A percentile compares a stretch with the other conserved stretches of the same genome.
These are phyloP conservation scores for Gari tellinella DNA, from an alignment of 2,888 invertebrate genomes.

Conservation along the genomic window DNA sequence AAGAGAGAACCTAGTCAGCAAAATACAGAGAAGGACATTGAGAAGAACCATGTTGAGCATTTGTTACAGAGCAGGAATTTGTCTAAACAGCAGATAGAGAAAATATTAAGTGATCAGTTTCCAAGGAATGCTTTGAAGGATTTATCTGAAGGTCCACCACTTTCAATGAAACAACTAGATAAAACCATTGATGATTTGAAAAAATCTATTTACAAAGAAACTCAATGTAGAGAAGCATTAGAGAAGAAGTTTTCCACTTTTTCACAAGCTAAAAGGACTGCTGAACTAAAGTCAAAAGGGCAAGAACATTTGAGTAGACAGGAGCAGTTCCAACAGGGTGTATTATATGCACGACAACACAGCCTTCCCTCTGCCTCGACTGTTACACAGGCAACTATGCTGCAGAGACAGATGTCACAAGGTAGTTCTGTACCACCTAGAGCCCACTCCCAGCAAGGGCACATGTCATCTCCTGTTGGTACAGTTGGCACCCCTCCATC, in stretches of 20 bases:
- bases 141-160: slow-evolving; percentile 37
- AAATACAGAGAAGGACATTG: slow-evolving; percentile 20
- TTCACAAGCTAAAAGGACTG: no score
- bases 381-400: slow-evolving; percentile 10
- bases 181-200: slow-evolving; percentile 57
- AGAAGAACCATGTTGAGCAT: slow-evolving; percentile 37
- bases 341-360: no score
- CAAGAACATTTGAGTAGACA: slow-evolving; percentile 22
- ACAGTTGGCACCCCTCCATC: no score
- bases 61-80: slow-evolving; percentile 40
- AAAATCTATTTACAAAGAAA: slow-evolving; percentile 50
- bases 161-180: slow-evolving; percentile 48
- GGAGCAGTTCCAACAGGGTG: slow-evolving; percentile 5
- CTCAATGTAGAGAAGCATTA: slow-evolving; percentile 40
- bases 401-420: slow-evolving; percentile 12
- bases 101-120: slow-evolving; percentile 42
- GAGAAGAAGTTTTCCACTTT: slow-evolving; percentile 36
- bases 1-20: background rate
- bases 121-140: slow-evolving; percentile 32
- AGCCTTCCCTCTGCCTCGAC: no score
- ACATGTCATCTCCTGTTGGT: no score
- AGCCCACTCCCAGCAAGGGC: background rate
- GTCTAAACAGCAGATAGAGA: slow-evolving; percentile 38
- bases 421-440: slow-evolving; percentile 6
- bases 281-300: background rate